These are phyloP conservation scores for Tiliacea aurago DNA, from an alignment of 2,888 invertebrate genomes.

Conservation along the genomic window DNA sequence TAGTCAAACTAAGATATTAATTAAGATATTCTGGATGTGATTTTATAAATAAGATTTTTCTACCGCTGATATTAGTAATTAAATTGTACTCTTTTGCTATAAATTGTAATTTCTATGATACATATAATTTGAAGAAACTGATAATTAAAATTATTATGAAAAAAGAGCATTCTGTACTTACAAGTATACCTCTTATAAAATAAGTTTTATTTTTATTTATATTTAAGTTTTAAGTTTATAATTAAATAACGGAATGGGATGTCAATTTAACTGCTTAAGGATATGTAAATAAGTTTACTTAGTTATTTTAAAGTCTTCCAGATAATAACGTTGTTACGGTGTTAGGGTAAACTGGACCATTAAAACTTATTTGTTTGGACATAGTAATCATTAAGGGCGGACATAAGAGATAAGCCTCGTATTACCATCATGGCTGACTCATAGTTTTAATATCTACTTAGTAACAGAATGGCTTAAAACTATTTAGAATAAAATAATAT, in stretches of 20 bases:
- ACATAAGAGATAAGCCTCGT: background rate
- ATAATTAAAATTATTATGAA: background rate
- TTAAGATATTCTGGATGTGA: conserved; percentile 74
- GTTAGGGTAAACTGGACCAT: conserved; percentile 17
- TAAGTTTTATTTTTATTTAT: conserved; percentile 49
- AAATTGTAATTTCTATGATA: conserved; percentile 20
- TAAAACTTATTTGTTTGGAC: background rate
- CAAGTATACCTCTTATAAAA: conserved; percentile 61
- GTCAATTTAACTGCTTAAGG: conserved; percentile 40
- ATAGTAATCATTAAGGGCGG: background rate
- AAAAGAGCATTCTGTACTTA: conserved; percentile 44
- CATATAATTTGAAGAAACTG: conserved; percentile 7
- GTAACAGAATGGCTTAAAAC: background rate
- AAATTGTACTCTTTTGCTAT: conserved; percentile 41
- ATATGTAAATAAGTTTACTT: conserved; percentile 50
- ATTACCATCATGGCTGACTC: background rate
- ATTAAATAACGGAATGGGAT: conserved; percentile 45
- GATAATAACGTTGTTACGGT: conserved; percentile 7
- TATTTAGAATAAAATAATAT: no score
- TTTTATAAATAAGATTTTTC: conserved; percentile 66
- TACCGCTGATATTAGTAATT: conserved; percentile 51
- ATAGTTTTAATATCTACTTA: background rate
- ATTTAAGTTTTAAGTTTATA: conserved; percentile 35
- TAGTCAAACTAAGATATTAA: conserved; percentile 76
- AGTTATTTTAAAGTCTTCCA: conserved; percentile 44